These are phyloP conservation scores for Apantesis nais DNA, from an alignment of 2,888 invertebrate species.

Conservation along the genomic window DNA sequence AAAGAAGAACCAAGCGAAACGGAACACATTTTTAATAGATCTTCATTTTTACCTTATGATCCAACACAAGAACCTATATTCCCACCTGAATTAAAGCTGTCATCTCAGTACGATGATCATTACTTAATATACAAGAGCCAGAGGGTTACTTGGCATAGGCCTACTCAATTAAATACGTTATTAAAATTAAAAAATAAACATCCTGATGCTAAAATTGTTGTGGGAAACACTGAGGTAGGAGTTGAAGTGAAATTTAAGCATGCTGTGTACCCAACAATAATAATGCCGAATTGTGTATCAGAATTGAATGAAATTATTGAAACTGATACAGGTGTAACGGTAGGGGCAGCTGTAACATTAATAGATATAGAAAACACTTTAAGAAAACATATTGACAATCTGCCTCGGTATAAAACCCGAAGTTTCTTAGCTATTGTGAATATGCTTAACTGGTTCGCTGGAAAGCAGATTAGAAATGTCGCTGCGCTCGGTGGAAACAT, in stretches of 20 bases:
- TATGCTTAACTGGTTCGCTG: conserved; percentile 98
- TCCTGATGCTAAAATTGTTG: conserved; percentile 90
- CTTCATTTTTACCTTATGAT: conserved; percentile 89
- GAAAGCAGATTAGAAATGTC: conserved; percentile 98
- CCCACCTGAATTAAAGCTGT: conserved; percentile 91
- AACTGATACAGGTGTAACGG: conserved; percentile 85
- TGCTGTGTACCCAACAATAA: conserved; percentile 90
- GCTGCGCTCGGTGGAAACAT: conserved; percentile 97
- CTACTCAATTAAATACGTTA: conserved; percentile 86
- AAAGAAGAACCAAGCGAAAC: conserved; percentile 74
- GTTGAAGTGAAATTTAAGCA: conserved; percentile 94
- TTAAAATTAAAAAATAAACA: conserved; percentile 87
- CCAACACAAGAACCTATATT: conserved; percentile 93
- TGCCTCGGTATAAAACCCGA: conserved; percentile 87
- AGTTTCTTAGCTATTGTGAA: conserved; percentile 89
- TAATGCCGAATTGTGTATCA: conserved; percentile 94
- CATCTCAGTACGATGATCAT: conserved; percentile 86
- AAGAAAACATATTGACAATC: conserved; percentile 83
- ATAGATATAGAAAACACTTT: conserved; percentile 90
- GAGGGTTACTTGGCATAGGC: conserved; percentile 89
- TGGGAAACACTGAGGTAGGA: conserved; percentile 94
- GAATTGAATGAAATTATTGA: conserved; percentile 89
- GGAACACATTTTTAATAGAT: conserved; percentile 85
- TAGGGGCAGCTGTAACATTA: conserved; percentile 94
- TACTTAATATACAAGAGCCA: conserved; percentile 77